Conservation (phyloP, 2,113 vertebrate species). For the Phyllostomus discolor region DNA sequence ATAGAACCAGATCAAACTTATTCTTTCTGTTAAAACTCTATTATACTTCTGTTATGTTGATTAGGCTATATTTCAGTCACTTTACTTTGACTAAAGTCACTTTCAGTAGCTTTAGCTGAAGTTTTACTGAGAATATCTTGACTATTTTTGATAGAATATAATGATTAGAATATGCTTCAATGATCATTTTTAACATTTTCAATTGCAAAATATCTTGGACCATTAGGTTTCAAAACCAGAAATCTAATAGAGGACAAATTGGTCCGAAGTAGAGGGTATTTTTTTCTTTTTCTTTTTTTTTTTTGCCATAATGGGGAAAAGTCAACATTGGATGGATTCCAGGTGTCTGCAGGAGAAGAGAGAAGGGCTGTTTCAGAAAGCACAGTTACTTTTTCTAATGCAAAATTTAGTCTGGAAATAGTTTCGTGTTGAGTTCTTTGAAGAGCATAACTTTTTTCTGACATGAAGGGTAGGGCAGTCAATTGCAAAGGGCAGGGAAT, state of each 20-base stretch:
- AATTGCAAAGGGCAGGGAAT: background rate
- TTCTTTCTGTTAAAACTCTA: background rate
- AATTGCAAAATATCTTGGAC: background rate
- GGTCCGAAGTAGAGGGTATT: background rate
- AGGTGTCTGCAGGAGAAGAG: background rate
- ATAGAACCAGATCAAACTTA: background rate
- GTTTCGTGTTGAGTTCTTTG: background rate
- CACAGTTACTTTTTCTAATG: background rate
- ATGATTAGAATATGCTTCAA: background rate
- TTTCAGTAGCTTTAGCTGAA: background rate
- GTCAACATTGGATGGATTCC: background rate
- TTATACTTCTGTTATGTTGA: background rate
- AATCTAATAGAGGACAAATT: background rate
- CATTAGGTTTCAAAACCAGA: conserved; percentile 7
- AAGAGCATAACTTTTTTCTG: background rate
- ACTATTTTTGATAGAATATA: background rate
- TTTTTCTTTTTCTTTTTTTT: background rate
- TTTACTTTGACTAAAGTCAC: background rate
- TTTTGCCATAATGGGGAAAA: background rate
- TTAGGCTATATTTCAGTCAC: background rate
- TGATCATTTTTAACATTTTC: conserved; percentile 3
- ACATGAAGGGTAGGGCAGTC: background rate
- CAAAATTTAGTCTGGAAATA: background rate
- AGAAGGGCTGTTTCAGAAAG: background rate
- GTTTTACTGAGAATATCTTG: background rate